Percentiles rank a stretch among this genome's conserved stretches.
Conservation (phyloP, 2,888 invertebrate species). For the Amiota minor region DNA sequence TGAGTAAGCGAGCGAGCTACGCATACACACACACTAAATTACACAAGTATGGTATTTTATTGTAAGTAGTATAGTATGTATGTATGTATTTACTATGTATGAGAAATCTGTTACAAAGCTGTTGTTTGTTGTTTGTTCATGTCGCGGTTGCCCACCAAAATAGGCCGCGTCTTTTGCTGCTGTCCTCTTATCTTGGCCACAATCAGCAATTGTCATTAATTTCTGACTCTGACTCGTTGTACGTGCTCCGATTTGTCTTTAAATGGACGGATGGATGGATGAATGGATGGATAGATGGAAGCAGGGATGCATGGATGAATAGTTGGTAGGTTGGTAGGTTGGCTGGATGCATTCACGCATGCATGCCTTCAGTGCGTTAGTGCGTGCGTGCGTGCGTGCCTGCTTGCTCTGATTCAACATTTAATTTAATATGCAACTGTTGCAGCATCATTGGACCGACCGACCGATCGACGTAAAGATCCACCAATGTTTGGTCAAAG, state of each 20-base stretch:
- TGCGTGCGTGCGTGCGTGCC: conserved; percentile 18
- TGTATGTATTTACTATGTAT: too few species aligned
- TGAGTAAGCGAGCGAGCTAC: not conserved
- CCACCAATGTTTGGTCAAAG: not conserved
- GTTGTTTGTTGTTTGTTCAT: conserved; percentile 8
- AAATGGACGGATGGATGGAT: not conserved
- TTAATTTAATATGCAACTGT: conserved; percentile 71
- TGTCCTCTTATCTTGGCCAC: conserved; percentile 48
- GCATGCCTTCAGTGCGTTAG: too few species aligned
- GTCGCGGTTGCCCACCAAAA: conserved; percentile 25
- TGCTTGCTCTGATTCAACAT: conserved; percentile 3
- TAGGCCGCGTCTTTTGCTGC: conserved; percentile 1
- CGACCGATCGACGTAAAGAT: not conserved
- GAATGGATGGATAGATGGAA: too few species aligned
- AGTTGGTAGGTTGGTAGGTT: too few species aligned
- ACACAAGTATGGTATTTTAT: not conserved
- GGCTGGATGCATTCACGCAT: too few species aligned
- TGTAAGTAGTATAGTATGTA: not conserved
- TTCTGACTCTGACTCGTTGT: conserved; percentile 61
- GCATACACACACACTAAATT: not conserved
- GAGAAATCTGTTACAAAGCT: conserved; percentile 12
- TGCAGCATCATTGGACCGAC: conserved; percentile 41
- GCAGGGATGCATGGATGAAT: too few species aligned
- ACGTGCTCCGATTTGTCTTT: conserved; percentile 67
- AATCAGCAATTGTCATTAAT: conserved; percentile 68